These are phyloP conservation scores for Watsonalla binaria DNA, from an alignment of 2,888 invertebrate species.

Conservation along the genomic window DNA sequence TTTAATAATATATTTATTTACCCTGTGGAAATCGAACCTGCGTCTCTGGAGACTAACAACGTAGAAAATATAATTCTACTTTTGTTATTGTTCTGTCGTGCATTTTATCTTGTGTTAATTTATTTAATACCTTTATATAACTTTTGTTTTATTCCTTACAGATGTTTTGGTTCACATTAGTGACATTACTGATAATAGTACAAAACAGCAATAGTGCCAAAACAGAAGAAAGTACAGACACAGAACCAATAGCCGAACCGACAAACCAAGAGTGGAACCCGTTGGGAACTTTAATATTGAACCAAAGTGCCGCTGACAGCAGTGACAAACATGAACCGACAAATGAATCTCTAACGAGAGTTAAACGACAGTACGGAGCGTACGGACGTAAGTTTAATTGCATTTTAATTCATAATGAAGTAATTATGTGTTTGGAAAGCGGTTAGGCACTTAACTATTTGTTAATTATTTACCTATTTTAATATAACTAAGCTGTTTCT, in stretches of 20 bases:
- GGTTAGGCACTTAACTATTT: conserved; percentile 3
- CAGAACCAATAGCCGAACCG: conserved; percentile 13
- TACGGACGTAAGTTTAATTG: conserved; percentile 16
- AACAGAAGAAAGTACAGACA: conserved; percentile 5
- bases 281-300: conserved; percentile 29
- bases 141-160: conserved; percentile 19
- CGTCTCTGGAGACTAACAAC: too few species aligned
- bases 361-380: conserved; percentile 35
- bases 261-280: conserved; percentile 28
- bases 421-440: too few species aligned
- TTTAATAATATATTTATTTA: too few species aligned
- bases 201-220: conserved; percentile 18
- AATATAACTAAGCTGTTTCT: too few species aligned
- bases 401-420: background rate
- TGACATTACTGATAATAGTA: conserved; percentile 20
- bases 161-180: conserved; percentile 18
- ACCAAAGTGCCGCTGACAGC: conserved; percentile 28
- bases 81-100: too few species aligned
- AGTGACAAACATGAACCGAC: conserved; percentile 14
- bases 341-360: conserved; percentile 25
- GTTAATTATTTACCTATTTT: conserved; percentile 3
- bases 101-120: too few species aligned
- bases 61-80: too few species aligned
- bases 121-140: too few species aligned
- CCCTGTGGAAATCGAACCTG: too few species aligned